These are phyloP conservation scores for Chiroxiphia lanceolata DNA, from an alignment of 2,797 vertebrate genomes.

Conservation along the genomic window DNA sequence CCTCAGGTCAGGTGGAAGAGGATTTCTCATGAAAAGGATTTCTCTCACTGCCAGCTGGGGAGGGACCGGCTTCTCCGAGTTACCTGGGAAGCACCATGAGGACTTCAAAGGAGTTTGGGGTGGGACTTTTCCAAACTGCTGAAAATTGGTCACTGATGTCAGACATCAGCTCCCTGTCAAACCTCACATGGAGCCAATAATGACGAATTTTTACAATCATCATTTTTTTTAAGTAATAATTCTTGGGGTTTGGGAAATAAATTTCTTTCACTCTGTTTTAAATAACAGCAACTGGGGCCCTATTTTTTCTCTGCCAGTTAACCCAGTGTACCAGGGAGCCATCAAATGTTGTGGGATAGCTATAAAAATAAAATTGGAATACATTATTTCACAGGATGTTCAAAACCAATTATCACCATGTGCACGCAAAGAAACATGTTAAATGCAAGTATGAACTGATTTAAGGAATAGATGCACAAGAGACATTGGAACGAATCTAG, in stretches of 20 bases:
- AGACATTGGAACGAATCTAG: not conserved
- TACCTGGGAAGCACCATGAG: not conserved
- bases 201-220: not conserved
- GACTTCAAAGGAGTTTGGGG: not conserved
- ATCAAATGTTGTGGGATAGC: not conserved
- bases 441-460: not conserved
- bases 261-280: not conserved
- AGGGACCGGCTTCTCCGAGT: not conserved
- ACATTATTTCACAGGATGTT: not conserved
- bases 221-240: not conserved
- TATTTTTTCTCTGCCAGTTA: not conserved
- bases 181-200: not conserved
- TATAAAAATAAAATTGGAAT: not conserved
- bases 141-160: not conserved
- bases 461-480: not conserved
- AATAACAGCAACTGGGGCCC: not conserved
- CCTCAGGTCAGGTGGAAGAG: not conserved
- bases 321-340: not conserved
- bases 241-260: not conserved
- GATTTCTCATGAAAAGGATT: not conserved
- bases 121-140: not conserved
- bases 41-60: not conserved
- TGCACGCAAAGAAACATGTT: not conserved
- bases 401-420: not conserved
- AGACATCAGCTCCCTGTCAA: not conserved